Evolutionary conservation across 2,888 invertebrate species (phyloP).

Genomic region (Pseudococcus longispinus): DNA sequence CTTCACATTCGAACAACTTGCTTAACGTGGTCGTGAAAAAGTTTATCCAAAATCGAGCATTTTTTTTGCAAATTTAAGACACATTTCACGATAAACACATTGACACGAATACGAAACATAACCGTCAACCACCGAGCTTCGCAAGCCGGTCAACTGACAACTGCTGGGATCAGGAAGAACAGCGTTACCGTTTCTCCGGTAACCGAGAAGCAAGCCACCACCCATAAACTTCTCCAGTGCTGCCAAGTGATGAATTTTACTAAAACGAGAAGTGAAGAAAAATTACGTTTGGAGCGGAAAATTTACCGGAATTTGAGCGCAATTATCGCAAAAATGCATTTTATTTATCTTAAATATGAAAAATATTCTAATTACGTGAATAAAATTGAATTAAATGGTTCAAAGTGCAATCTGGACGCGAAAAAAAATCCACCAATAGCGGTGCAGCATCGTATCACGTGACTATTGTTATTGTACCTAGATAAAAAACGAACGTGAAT

Average conservation of each 20-base stretch:
- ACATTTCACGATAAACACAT: conserved; percentile 30
- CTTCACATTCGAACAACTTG: neutral
- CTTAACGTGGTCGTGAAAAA: neutral
- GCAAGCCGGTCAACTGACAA: conserved; percentile 33
- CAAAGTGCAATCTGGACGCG: neutral
- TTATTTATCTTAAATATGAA: neutral
- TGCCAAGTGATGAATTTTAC: neutral
- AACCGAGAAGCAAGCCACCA: conserved; percentile 22
- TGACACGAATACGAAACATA: neutral
- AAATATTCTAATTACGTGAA: neutral
- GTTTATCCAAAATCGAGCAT: conserved; percentile 15
- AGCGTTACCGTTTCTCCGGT: conserved; percentile 14
- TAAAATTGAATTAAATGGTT: neutral
- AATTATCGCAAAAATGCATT: neutral
- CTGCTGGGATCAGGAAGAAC: conserved; percentile 14
- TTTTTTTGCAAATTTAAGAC: conserved; percentile 41
- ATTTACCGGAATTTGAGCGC: neutral
- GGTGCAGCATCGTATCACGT: neutral
- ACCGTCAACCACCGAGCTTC: neutral
- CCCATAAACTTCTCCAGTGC: neutral
- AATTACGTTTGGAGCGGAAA: neutral
- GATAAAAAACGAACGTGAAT: neutral
- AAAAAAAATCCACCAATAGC: neutral
- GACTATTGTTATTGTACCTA: neutral
- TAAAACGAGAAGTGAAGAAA: neutral